Base-by-base conservation (phyloP, 2,888 invertebrate species). In the Pterostichus madidus region DNA sequence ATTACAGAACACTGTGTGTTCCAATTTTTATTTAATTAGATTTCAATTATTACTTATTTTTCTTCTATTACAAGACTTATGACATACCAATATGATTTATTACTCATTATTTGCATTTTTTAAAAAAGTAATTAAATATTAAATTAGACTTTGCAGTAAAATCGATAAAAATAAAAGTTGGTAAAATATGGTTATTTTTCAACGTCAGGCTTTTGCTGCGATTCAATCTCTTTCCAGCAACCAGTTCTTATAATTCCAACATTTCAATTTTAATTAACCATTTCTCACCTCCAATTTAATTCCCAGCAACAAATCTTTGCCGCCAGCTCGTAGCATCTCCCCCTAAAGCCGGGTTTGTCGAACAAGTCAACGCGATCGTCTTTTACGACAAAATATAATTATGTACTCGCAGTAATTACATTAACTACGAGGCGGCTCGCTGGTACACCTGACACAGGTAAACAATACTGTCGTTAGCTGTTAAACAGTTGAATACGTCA, bases 381-480 rank as follows among this genome's bases (percentile, higher is more conserved):
- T 49, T 49, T 71, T 44, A 75, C 31, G 75, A 17, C 13, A 24
- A 46, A 73, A 73, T 73, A 73, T 73, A 75, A 75, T 75, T 75
- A 75, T 53, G 31, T 24, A 46, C 49, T 31, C 24, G 73, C 31
- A 8, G 52, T 75, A 75, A 75, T 75, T 75, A 35, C 24, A 75
- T 75, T 52, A 75, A 44, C 68, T 31, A 7, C 64, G 11, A 39
- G 17, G n/a, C 64, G 59, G 24, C 44, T 75, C 52, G 49, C 49
- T 24, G 75, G 5, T 39, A 39, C 75, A 80, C 73, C 80, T 80
- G 73, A 15, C 79, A 61, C 73, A 71, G 35, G 80, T 71, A 80
- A 80, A 80, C 80, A 80, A 80, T 80, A 73, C 71, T 80, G 80
- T 80, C 80, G 73, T 80, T 64, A 64, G 35, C 64, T 64, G 6